Evolutionary conservation across 2,113 vertebrate genomes (phyloP).

Genomic region (Brienomyrus longianalis): DNA sequence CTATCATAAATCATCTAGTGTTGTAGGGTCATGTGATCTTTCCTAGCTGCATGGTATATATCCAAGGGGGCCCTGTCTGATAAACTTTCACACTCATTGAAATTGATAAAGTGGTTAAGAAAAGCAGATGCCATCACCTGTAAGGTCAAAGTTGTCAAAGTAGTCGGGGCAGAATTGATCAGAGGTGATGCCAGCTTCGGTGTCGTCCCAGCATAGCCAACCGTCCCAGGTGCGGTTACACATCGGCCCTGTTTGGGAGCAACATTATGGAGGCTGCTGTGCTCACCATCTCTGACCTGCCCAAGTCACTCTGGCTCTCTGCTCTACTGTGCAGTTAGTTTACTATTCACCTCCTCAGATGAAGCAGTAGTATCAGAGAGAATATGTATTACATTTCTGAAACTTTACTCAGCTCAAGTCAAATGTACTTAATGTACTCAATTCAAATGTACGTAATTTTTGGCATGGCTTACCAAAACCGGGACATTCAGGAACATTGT

Average conservation of each 20-base stretch:
- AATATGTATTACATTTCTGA: neutral
- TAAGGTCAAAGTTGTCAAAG: conserved; percentile 91
- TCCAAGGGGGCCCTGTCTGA: neutral
- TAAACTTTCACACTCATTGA: neutral
- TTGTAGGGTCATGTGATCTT: neutral
- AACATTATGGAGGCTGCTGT: neutral
- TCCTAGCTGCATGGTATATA: neutral
- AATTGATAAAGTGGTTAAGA: neutral
- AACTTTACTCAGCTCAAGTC: neutral
- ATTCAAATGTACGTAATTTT: neutral
- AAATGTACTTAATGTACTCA: neutral
- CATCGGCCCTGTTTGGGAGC: conserved; percentile 51
- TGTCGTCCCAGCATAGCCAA: conserved; percentile 93
- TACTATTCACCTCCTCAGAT: neutral
- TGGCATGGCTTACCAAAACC: neutral
- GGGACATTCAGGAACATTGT: neutral
- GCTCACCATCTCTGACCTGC: neutral
- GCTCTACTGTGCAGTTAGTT: neutral
- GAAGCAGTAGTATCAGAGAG: neutral
- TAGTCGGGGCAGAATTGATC: conserved; percentile 91
- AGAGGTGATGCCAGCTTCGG: conserved; percentile 62
- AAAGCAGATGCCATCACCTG: conserved; percentile 59
- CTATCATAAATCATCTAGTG: neutral
- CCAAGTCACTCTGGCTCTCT: neutral
- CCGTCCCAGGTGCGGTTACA: conserved; percentile 97